Base-by-base conservation (phyloP, 2,797 vertebrate genomes). In the Bradypodion ventrale region DNA sequence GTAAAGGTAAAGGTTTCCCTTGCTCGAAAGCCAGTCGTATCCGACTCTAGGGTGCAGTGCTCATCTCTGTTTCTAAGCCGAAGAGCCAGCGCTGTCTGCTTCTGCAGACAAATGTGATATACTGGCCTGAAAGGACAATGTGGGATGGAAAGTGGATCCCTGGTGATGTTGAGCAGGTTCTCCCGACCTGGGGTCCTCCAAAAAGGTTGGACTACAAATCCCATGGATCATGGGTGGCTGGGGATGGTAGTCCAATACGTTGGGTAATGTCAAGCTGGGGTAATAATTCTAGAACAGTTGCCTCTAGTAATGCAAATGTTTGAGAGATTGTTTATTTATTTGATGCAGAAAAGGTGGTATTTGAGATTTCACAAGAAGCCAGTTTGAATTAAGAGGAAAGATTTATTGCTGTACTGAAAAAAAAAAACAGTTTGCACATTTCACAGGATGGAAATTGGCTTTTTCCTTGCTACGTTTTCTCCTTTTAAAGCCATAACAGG, bases 381-480 rank as follows among this genome's bases (percentile, higher is more conserved):
- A 32, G 9, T 37, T 78, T 63, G n/a, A n/a, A 49, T 49, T 5
- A 2, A 9, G 9, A 27, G 1, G 15, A 6, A 63, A 21, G 21
- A 1, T 1, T 12, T 19, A 49, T 56, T 56, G 42, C 8, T 3
- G 7, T 75, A 2, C 25, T 75, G 42, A 49, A n/a, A 65, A 46
- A 37, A n/a, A n/a, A n/a, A n/a, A 37, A 13, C 5, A 32, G 16
- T n/a, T 40, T 49, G 7, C 29, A 7, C 27, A 32, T 35, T 65
- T 44, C 2, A 5, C 9, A 5, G 15, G 15, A 40, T 75, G 35
- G 15, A 59, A 6, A 1, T 76, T 49, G 83, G 75, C 75, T 70
- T 42, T 32, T 16, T 29, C 44, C 83, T 63, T 87, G 79, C 62
- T 89, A 83, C 63, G 79, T 89, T 46, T 83, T 88, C 80, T 88